phyloP scores from a whole-genome alignment of 2,113 vertebrate species.

The Mungos mungo region DNA sequence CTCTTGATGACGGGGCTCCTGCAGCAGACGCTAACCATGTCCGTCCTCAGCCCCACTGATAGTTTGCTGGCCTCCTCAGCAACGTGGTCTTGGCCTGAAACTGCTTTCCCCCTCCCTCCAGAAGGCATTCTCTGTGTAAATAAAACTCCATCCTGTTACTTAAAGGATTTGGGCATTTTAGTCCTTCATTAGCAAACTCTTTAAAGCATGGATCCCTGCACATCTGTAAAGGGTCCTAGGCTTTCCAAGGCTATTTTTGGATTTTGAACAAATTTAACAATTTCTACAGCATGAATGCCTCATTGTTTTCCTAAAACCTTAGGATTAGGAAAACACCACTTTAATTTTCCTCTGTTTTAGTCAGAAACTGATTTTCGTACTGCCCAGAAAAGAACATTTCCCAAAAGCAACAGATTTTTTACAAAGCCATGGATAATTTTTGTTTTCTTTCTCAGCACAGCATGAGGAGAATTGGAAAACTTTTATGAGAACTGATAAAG shows the following conservation, averaged over 20 bases:
- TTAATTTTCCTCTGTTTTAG: constrained; percentile 60
- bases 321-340: constrained; percentile 65
- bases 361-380: constrained; percentile 18
- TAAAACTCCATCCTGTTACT: constrained; percentile 31
- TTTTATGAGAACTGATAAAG: constrained; percentile 63
- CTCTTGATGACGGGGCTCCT: neutral
- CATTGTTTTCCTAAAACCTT: constrained; percentile 53
- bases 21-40: neutral
- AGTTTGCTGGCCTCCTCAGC: neutral
- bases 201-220: neutral
- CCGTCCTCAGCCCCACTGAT: neutral
- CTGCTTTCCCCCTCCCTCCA: neutral
- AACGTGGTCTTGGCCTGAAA: constrained; percentile 37
- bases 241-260: constrained; percentile 46
- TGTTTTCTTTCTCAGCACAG: constrained; percentile 61
- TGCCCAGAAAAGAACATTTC: constrained; percentile 71
- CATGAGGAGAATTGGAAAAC: constrained; percentile 53
- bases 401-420: constrained; percentile 45
- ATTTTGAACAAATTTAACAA: constrained; percentile 54
- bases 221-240: neutral
- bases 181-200: constrained; percentile 59
- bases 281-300: constrained; percentile 43
- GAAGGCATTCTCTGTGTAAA: constrained; percentile 13
- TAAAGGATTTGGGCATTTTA: constrained; percentile 51
- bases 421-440: constrained; percentile 53